Percentiles rank a stretch among this genome's conserved stretches.
phyloP scores from a whole-genome alignment of 2,113 vertebrate genomes.

The Colius striatus region DNA sequence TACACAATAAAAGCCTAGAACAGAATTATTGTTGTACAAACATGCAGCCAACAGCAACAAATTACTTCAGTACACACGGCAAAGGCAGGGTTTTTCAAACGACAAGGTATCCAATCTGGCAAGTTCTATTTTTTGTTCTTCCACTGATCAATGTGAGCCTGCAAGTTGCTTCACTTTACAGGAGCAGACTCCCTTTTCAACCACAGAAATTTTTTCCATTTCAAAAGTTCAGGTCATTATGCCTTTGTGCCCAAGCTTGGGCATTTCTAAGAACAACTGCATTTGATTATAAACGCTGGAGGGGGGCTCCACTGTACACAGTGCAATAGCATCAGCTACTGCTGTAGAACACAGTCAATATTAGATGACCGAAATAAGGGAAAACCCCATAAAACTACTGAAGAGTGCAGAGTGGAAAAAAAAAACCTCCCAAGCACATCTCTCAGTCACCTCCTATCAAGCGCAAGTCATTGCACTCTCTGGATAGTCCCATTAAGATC shows the following conservation, averaged over 20 bases:
- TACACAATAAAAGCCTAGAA: neutral
- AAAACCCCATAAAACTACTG: neutral
- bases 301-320: neutral
- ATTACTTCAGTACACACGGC: neutral
- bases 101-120: neutral
- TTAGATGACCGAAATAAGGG: neutral
- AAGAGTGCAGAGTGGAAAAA: neutral
- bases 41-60: neutral
- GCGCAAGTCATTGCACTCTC: rapidly evolving
- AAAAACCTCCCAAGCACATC: neutral
- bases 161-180: neutral
- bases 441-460: neutral
- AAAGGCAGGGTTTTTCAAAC: neutral
- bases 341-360: neutral
- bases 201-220: neutral
- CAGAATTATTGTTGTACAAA: neutral
- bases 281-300: neutral
- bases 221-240: neutral
- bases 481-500: neutral
- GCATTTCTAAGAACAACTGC: neutral
- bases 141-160: neutral
- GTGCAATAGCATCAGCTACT: neutral
- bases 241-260: neutral
- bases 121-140: neutral
- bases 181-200: neutral